Evolutionary conservation across 2,797 vertebrate species (phyloP), one percentile per base, ranked within the genome.

Genomic region (Macropus fuliginosus): DNA sequence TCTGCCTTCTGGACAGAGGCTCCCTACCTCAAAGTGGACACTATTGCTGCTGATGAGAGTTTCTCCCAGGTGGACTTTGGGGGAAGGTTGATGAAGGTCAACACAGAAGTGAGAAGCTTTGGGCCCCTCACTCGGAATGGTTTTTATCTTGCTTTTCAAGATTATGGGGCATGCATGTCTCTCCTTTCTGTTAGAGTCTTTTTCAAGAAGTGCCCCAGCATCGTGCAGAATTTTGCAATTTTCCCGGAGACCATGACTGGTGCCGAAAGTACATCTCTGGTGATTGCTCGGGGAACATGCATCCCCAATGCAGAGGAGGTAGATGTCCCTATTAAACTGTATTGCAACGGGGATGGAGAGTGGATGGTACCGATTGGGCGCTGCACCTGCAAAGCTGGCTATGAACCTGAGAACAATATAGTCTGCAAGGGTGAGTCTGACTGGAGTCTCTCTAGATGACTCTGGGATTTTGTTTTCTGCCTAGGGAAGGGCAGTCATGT

Each of bases 301-400:
- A 99, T 99, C 95, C 99, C 99, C 59, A 99, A 99, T 0, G 99
- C 99, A 0, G 99, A 99, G 98, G 99, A 99, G 97, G 99, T 99
- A 92, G 99, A 99, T 0, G 99, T 99, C 66, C 99, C 99, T 14
- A 99, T 99, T 97, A 99, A 99, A 97, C 99, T 99, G n/a, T 99
- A 99, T 98, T 99, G 99, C 98, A 99, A 99, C 0, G 99, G 99
- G 0, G 99, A 99, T 0, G 99, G 99, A 31, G 99, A 99, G 95
- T 99, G 99, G 99, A 99, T 99, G 99, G 99, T 99, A 93, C 99
- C 99, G 52, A 99, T 99, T 0, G 99, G 99, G 0, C 99, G 99
- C 98, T 99, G 99, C 97, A 99, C 99, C 0, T 99, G 99, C 98
- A 99, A 99, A 98, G 99, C 99, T 9, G 99, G 99, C 24, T 99